phyloP scores from a whole-genome alignment of 2,113 vertebrate genomes.

The Caranx ignobilis region DNA sequence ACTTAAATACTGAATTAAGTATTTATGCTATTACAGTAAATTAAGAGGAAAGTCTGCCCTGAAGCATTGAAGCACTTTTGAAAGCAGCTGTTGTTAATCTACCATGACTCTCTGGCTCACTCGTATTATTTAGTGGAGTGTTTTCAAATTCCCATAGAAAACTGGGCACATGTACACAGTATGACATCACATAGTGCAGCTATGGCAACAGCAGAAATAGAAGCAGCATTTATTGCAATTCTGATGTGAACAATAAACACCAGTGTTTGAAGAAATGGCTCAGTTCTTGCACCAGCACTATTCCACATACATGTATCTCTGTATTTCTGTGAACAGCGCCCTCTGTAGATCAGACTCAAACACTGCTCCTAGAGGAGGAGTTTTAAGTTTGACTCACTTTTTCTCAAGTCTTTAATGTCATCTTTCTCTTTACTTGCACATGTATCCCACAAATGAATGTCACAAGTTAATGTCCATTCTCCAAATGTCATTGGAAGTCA shows the following conservation, averaged over 20 bases:
- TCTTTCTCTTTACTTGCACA: neutral
- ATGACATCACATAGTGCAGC: neutral
- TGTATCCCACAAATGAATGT: neutral
- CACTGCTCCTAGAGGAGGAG: no score
- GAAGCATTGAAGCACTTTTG: neutral
- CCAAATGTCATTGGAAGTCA: neutral
- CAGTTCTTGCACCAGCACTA: neutral
- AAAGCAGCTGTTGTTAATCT: slow-evolving; percentile 3
- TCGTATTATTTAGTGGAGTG: neutral
- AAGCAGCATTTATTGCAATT: neutral
- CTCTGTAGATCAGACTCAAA: neutral
- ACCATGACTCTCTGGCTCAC: neutral
- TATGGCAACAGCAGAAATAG: neutral
- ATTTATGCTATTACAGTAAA: slow-evolving; percentile 15
- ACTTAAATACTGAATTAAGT: slow-evolving; percentile 6
- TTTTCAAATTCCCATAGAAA: slow-evolving; percentile 16
- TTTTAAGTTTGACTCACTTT: no score
- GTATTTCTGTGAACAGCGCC: neutral
- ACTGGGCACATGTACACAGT: neutral
- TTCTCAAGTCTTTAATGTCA: neutral
- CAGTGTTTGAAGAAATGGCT: neutral
- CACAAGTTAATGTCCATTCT: neutral
- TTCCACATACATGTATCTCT: neutral
- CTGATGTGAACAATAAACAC: neutral
- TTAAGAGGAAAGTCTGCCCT: neutral